Evolutionary conservation across 2,797 vertebrate genomes (phyloP).

Genomic region (Chelon auratus): DNA sequence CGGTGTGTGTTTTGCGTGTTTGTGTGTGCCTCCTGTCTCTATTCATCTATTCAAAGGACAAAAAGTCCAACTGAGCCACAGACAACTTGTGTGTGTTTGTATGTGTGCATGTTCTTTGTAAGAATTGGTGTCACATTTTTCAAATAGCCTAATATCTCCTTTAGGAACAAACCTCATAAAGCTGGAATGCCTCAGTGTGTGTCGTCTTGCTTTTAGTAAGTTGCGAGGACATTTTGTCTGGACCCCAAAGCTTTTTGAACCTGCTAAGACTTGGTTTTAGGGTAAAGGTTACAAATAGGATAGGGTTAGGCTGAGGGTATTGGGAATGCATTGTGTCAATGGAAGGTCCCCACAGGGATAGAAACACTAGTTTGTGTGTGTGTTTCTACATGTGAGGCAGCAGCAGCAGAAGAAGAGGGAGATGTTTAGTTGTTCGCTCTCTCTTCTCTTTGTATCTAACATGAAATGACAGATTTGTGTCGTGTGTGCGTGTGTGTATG

Average conservation of each 20-base stretch:
- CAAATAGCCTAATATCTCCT: slow-evolving; percentile 8
- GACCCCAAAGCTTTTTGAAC: too few species aligned
- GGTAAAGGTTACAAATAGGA: too few species aligned
- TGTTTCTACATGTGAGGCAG: slow-evolving; percentile 16
- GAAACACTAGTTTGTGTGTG: neutral
- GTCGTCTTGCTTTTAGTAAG: neutral
- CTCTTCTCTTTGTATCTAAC: slow-evolving; percentile 50
- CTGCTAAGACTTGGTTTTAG: too few species aligned
- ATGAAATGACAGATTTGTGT: slow-evolving; percentile 70
- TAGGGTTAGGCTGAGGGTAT: too few species aligned
- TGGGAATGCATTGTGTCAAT: too few species aligned
- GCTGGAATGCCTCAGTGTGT: neutral
- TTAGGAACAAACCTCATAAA: slow-evolving; percentile 11
- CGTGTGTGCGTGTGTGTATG: slow-evolving; percentile 4
- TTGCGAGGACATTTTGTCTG: too few species aligned
- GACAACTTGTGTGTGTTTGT: slow-evolving; percentile 15
- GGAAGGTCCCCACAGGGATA: too few species aligned
- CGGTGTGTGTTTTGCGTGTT: slow-evolving; percentile 12
- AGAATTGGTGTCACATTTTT: slow-evolving; percentile 29
- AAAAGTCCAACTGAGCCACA: slow-evolving; percentile 28
- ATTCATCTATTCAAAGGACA: slow-evolving; percentile 37
- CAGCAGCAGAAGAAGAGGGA: slow-evolving; percentile 15
- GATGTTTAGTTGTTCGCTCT: slow-evolving; percentile 16
- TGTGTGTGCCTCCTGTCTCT: slow-evolving; percentile 29
- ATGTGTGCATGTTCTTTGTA: slow-evolving; percentile 14